Conservation (phyloP, 1,140 invertebrate species). For the Stenopsyche tienmushanensis region DNA sequence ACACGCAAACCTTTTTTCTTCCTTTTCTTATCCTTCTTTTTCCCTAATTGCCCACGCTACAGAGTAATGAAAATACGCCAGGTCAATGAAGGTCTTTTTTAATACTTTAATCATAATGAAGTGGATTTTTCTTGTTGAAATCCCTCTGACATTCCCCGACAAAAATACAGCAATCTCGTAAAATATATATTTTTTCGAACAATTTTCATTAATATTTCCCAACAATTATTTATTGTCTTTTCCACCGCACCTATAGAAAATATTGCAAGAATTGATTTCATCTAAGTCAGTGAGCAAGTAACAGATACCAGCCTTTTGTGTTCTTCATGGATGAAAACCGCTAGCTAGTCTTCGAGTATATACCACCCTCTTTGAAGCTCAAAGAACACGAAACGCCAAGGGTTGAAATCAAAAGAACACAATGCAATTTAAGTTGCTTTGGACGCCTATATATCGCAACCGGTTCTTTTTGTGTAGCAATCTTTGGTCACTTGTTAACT, state of each 20-base stretch:
- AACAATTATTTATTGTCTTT: too few relatives aligned
- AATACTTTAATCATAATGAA: too few relatives aligned
- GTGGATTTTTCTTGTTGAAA: too few relatives aligned
- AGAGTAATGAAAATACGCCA: too few relatives aligned
- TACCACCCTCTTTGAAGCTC: neutral
- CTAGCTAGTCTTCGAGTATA: neutral
- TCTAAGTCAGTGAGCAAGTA: neutral
- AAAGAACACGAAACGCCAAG: constrained; percentile 1
- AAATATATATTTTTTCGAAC: too few relatives aligned
- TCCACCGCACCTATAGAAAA: too few relatives aligned
- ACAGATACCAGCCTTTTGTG: constrained; percentile 9
- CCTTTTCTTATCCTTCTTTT: too few relatives aligned
- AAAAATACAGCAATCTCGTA: neutral
- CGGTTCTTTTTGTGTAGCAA: neutral
- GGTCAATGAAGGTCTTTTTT: too few relatives aligned
- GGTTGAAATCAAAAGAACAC: constrained; percentile 16
- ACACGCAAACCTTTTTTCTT: too few relatives aligned
- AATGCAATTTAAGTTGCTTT: constrained; percentile 14
- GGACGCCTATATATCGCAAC: constrained; percentile 1
- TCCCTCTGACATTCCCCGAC: neutral
- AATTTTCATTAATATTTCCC: too few relatives aligned
- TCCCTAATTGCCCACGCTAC: too few relatives aligned
- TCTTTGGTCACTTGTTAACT: neutral
- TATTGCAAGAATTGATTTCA: constrained; percentile 16
- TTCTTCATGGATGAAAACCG: neutral